phyloP scores from a whole-genome alignment of 2,888 invertebrate species.

The Slavum lentiscoides region DNA sequence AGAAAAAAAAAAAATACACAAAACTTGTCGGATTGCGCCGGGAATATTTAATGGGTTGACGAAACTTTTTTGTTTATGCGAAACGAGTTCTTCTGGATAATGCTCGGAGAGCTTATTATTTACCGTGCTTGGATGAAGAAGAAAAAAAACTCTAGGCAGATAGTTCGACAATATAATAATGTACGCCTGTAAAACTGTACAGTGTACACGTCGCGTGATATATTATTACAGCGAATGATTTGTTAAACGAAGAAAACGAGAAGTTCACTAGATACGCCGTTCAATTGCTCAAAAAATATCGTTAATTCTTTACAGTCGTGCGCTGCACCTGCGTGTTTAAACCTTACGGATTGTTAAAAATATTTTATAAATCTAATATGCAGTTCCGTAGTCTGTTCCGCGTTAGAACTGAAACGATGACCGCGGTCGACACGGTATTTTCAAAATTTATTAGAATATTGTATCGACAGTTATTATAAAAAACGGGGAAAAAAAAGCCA shows the following conservation, averaged over 20 bases:
- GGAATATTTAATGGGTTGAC: constrained; percentile 48
- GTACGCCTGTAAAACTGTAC: not conserved
- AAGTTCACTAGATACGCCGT: not conserved
- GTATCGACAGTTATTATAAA: not conserved
- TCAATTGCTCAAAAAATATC: not conserved
- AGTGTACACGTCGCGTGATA: no score
- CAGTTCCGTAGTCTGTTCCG: no score
- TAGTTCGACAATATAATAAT: constrained; percentile 18
- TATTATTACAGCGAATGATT: not conserved
- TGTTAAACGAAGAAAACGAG: not conserved
- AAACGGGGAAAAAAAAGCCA: not conserved
- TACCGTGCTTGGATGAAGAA: constrained; percentile 12
- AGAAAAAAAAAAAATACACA: constrained; percentile 17
- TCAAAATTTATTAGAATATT: not conserved
- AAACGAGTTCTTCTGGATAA: constrained; percentile 45
- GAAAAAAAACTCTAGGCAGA: not conserved
- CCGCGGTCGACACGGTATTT: not conserved
- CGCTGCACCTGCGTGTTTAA: no score
- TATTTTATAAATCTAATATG: no score
- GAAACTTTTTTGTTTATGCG: constrained; percentile 52
- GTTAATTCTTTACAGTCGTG: no score
- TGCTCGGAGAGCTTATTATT: constrained; percentile 48
- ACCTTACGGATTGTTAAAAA: no score
- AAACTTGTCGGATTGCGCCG: constrained; percentile 51
- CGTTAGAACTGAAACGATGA: no score